Evolutionary conservation across 2,797 vertebrate species (phyloP).

Genomic region (Chaenodraco wilsoni): DNA sequence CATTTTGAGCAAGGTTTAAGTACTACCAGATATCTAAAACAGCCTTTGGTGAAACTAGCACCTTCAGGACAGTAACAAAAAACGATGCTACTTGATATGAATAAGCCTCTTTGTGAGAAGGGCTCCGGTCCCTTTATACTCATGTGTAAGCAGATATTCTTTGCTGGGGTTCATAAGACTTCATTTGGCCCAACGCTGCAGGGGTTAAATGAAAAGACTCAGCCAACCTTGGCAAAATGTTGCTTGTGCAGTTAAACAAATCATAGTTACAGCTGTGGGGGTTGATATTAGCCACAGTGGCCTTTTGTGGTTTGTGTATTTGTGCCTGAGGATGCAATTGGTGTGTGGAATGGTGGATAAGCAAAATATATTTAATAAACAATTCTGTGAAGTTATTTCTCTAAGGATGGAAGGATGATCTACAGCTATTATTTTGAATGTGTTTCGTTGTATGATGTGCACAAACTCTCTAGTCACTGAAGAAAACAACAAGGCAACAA

Average conservation of each 20-base stretch:
- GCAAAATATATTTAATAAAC: slow-evolving; percentile 27
- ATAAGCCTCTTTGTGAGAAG: slow-evolving; percentile 11
- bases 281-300: slow-evolving; percentile 29
- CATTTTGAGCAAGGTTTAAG: background rate
- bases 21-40: background rate
- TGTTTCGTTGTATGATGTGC: background rate
- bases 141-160: slow-evolving; percentile 22
- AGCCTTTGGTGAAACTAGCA: background rate
- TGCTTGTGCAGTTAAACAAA: slow-evolving; percentile 41
- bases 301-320: slow-evolving; percentile 41
- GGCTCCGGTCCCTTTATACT: background rate
- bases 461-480: slow-evolving; percentile 27
- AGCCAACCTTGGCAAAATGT: slow-evolving; percentile 37
- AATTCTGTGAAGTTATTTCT: slow-evolving; percentile 10
- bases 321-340: slow-evolving; percentile 15
- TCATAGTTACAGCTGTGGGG: slow-evolving; percentile 22
- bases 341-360: slow-evolving; percentile 12
- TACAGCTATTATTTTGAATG: slow-evolving; percentile 7
- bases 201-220: slow-evolving; percentile 49
- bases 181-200: slow-evolving; percentile 40
- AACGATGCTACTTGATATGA: slow-evolving; percentile 11
- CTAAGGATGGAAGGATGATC: slow-evolving; percentile 6
- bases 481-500: slow-evolving; percentile 16
- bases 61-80: slow-evolving; percentile 4
- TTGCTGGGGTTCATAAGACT: slow-evolving; percentile 24